phyloP scores from a whole-genome alignment of 2,888 invertebrate genomes.

The Orgyia antiqua region DNA sequence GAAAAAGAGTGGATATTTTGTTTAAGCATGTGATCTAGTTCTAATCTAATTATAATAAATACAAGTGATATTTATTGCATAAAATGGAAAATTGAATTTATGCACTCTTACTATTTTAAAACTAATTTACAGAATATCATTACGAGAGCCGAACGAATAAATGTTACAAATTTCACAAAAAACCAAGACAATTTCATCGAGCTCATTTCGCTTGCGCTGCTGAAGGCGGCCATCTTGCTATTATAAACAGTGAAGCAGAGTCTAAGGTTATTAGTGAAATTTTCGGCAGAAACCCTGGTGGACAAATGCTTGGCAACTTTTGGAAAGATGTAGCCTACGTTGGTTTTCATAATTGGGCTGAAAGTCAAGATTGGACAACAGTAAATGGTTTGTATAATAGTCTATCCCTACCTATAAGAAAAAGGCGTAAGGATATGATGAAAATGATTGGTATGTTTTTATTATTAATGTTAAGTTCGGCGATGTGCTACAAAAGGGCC shows the following conservation, averaged over 20 bases:
- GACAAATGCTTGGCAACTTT: constrained; percentile 12
- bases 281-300: constrained; percentile 21
- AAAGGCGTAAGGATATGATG: too few species aligned
- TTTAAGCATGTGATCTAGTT: too few species aligned
- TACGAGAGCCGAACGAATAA: constrained; percentile 30
- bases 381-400: constrained; percentile 23
- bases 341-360: constrained; percentile 35
- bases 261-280: constrained; percentile 23
- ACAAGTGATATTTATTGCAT: neutral
- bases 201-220: constrained; percentile 40
- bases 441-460: too few species aligned
- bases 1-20: too few species aligned
- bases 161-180: constrained; percentile 45
- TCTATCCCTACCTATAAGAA: too few species aligned
- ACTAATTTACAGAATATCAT: constrained; percentile 34
- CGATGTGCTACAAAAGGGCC: neutral
- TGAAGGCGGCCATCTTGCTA: constrained; percentile 38
- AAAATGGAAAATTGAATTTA: too few species aligned
- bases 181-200: constrained; percentile 32
- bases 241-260: constrained; percentile 40
- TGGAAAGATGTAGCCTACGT: constrained; percentile 24
- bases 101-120: too few species aligned
- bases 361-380: constrained; percentile 33
- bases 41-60: too few species aligned
- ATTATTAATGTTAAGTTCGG: neutral